These are phyloP conservation scores for Corticium candelabrum DNA, from an alignment of 37 sponge, comb jelly and placozoan genomes.

Conservation along the genomic window DNA sequence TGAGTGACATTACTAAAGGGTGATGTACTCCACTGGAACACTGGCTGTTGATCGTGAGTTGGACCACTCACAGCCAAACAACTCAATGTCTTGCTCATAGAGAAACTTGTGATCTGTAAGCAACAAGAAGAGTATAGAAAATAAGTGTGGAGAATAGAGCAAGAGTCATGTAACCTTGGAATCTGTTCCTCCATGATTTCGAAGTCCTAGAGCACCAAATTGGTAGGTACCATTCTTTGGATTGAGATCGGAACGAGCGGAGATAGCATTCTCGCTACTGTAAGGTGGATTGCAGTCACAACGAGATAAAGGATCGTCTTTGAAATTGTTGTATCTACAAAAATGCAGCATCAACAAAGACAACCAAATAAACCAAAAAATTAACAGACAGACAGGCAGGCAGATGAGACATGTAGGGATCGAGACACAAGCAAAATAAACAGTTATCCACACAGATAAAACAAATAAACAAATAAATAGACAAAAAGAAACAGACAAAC, in stretches of 20 bases:
- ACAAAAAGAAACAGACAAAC: no score
- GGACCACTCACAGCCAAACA: conserved; percentile 68
- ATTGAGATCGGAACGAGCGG: conserved; percentile 91
- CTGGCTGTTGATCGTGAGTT: conserved; percentile 79
- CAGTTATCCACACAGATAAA: no score
- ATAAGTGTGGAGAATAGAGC: no score
- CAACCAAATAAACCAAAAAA: no score
- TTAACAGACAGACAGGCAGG: no score
- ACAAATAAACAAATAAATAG: no score
- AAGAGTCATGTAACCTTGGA: no score
- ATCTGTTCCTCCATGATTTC: conserved; percentile 87
- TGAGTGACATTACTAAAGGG: not conserved
- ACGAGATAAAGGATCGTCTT: conserved; percentile 73
- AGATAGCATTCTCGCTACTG: conserved; percentile 71
- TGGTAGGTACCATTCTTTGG: conserved; percentile 77
- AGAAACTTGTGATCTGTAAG: not conserved
- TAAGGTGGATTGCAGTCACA: conserved; percentile 92
- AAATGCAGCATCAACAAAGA: not conserved
- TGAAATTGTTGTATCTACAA: conserved; percentile 60
- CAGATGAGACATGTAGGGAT: no score
- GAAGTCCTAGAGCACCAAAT: conserved; percentile 57
- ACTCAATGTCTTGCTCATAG: not conserved
- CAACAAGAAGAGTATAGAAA: no score
- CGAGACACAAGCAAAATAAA: no score
- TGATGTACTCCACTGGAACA: conserved; percentile 74